A percentile compares a stretch with the other conserved stretches of the same genome.
Conservation (phyloP, 2,888 invertebrate genomes). For the Alcis repandata region DNA sequence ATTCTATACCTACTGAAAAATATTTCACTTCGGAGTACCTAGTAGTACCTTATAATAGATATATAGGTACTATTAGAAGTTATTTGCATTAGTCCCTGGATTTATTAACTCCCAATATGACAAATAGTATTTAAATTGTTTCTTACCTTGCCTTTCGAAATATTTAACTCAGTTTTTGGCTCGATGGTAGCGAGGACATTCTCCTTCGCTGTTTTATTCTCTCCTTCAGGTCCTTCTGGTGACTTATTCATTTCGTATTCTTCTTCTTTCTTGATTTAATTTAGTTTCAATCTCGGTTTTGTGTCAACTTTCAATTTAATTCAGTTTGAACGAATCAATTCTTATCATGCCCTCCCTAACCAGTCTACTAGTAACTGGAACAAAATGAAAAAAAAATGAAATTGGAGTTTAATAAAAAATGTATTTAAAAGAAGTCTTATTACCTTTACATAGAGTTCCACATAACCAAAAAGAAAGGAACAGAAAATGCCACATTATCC, state of each 20-base stretch:
- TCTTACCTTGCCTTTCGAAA: constrained; percentile 18
- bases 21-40: background rate
- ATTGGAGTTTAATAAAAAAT: too few relatives aligned
- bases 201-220: constrained; percentile 1
- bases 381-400: background rate
- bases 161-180: constrained; percentile 2
- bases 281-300: background rate
- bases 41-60: background rate
- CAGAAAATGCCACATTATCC: constrained; percentile 28
- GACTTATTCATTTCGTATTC: constrained; percentile 1
- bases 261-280: constrained; percentile 38
- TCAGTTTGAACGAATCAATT: background rate
- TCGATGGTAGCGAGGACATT: constrained; percentile 5
- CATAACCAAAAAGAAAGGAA: constrained; percentile 21
- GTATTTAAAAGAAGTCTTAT: too few relatives aligned
- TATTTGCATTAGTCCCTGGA: too few relatives aligned
- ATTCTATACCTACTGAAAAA: too few relatives aligned
- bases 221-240: background rate
- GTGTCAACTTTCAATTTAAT: too few relatives aligned
- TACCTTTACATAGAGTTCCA: constrained; percentile 32
- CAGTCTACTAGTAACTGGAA: background rate
- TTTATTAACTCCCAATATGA: too few relatives aligned
- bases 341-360: background rate
- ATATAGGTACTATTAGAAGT: background rate
- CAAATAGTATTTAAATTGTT: background rate